Conservation (phyloP, 2,113 vertebrate genomes). For the Muntiacus reevesi region DNA sequence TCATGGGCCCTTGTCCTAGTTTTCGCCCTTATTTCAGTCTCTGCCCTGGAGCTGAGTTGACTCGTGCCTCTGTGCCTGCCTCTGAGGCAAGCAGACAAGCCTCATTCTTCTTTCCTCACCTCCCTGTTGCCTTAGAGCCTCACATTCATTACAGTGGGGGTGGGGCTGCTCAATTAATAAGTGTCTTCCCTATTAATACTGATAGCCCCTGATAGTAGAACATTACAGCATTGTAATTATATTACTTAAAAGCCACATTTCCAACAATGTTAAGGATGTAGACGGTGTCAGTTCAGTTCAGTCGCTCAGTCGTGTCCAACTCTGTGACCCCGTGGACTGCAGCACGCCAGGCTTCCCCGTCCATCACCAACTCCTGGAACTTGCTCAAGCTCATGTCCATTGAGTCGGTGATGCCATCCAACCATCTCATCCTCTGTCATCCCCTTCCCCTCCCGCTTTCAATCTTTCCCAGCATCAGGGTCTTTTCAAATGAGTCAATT, state of each 20-base stretch:
- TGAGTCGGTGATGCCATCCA: background rate
- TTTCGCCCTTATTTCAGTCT: background rate
- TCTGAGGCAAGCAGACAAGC: background rate
- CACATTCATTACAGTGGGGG: background rate
- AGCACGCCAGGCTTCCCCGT: background rate
- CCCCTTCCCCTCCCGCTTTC: background rate
- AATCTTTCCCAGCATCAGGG: background rate
- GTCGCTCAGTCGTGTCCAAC: background rate
- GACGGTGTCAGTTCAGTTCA: background rate
- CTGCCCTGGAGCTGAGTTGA: background rate
- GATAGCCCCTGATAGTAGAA: background rate
- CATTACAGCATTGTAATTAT: background rate
- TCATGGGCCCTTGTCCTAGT: background rate
- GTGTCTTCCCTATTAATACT: background rate
- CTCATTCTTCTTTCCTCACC: background rate
- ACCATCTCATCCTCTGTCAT: background rate
- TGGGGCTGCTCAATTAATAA: background rate
- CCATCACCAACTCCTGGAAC: background rate
- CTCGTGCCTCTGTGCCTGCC: background rate
- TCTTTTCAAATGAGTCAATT: background rate
- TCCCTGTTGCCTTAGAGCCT: background rate
- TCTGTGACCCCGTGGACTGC: background rate
- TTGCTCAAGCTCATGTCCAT: background rate
- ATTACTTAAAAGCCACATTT: background rate
- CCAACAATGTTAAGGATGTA: background rate